phyloP scores from a whole-genome alignment of 2,888 invertebrate species.

The Callimorpha dominula region DNA sequence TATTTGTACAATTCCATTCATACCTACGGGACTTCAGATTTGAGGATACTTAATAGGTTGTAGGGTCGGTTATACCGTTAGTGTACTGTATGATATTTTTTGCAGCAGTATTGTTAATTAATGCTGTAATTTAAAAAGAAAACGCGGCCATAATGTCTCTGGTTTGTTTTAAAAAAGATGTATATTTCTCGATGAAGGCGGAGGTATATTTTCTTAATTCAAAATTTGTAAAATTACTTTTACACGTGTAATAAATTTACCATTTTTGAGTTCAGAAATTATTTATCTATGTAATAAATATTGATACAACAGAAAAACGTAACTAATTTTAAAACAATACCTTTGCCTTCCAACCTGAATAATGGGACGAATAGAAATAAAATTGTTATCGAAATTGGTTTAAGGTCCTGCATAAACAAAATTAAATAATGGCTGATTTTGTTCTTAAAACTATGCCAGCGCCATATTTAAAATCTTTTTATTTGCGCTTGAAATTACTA shows the following conservation, averaged over 20 bases:
- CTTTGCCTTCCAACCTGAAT: conserved; percentile 63
- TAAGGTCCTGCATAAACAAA: conserved; percentile 28
- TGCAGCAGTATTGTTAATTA: conserved; percentile 75
- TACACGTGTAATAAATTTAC: not conserved
- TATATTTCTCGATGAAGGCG: conserved; percentile 57
- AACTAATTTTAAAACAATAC: conserved; percentile 18
- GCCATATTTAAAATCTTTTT: conserved; percentile 35
- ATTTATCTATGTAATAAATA: not conserved
- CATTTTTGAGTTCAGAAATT: not conserved
- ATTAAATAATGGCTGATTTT: conserved; percentile 28
- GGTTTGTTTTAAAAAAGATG: conserved; percentile 64
- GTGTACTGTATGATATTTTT: conserved; percentile 74
- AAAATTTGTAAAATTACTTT: not conserved
- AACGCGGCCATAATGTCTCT: conserved; percentile 77
- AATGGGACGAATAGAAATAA: conserved; percentile 67
- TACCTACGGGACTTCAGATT: conserved; percentile 51
- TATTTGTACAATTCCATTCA: conserved; percentile 29
- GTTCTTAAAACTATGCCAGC: conserved; percentile 15
- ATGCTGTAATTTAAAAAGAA: conserved; percentile 63
- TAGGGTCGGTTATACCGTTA: conserved; percentile 61
- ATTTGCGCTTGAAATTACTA: conserved; percentile 35
- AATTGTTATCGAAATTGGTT: conserved; percentile 70
- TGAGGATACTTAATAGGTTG: conserved; percentile 69
- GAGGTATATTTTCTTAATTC: conserved; percentile 46
- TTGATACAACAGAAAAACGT: not conserved